Percentiles rank a stretch among this genome's conserved stretches.
Evolutionary conservation across 1,140 invertebrate genomes (phyloP).

Genomic region (Orchestia grillus): DNA sequence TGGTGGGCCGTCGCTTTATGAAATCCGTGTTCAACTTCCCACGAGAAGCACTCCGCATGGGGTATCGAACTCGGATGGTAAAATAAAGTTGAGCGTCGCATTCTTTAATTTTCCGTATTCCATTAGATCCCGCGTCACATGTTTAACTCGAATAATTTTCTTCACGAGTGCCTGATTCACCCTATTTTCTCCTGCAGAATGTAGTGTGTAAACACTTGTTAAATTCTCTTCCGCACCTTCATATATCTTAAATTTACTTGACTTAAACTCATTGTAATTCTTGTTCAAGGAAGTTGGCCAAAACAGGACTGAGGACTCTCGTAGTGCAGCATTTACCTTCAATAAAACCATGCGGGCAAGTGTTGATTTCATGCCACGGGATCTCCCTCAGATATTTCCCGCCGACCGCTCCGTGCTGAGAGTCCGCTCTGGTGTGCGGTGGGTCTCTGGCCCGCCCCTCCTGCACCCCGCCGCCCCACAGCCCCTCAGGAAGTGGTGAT

Average conservation of each 20-base stretch:
- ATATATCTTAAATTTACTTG: too few species aligned
- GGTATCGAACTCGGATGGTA: too few species aligned
- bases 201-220: too few species aligned
- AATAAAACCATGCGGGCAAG: not conserved
- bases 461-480: too few species aligned
- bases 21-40: too few species aligned
- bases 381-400: not conserved
- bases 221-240: too few species aligned
- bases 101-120: not conserved
- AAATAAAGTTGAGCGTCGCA: too few species aligned
- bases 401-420: not conserved
- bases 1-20: too few species aligned
- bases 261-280: not conserved
- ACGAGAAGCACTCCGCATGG: too few species aligned
- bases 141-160: not conserved
- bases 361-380: not conserved
- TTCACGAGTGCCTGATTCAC: not conserved
- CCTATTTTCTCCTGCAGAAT: not conserved
- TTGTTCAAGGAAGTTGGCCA: not conserved
- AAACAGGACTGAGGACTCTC: not conserved
- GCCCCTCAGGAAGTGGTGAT: too few species aligned
- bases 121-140: not conserved
- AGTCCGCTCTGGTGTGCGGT: too few species aligned
- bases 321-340: not conserved
- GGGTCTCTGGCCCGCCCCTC: too few species aligned